Percentiles rank a stretch among this genome's conserved stretches.
Evolutionary conservation across 2,113 vertebrate genomes (phyloP).

Genomic region (Cathartes aura): DNA sequence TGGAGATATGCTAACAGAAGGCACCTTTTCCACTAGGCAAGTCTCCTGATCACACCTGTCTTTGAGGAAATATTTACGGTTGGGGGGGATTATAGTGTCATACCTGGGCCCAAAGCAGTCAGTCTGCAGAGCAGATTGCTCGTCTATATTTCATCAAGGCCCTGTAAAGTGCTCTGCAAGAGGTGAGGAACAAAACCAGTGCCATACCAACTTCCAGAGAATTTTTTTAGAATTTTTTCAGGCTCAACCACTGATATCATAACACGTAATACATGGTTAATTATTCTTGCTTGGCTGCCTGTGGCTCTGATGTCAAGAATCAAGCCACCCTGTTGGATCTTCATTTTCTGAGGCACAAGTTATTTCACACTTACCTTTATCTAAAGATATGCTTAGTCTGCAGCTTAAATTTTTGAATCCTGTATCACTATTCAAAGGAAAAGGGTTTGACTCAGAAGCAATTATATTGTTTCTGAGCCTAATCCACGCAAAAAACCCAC

Average conservation of each 20-base stretch:
- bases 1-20: not conserved
- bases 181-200: not conserved
- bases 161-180: not conserved
- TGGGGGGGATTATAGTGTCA: not conserved
- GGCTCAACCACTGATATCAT: not conserved
- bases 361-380: not conserved
- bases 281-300: not conserved
- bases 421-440: not conserved
- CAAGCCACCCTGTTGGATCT: not conserved
- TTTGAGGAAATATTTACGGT: not conserved
- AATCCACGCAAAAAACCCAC: accelerated
- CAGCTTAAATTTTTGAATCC: not conserved
- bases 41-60: not conserved
- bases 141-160: not conserved
- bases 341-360: not conserved
- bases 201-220: not conserved
- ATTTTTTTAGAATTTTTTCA: not conserved
- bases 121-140: not conserved
- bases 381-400: not conserved
- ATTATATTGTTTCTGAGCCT: not conserved
- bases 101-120: not conserved
- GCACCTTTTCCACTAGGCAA: not conserved
- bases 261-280: not conserved
- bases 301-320: not conserved
- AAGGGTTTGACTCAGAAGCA: not conserved